Conservation (phyloP, 2,888 invertebrate species). For the Melinaea marsaeus region DNA sequence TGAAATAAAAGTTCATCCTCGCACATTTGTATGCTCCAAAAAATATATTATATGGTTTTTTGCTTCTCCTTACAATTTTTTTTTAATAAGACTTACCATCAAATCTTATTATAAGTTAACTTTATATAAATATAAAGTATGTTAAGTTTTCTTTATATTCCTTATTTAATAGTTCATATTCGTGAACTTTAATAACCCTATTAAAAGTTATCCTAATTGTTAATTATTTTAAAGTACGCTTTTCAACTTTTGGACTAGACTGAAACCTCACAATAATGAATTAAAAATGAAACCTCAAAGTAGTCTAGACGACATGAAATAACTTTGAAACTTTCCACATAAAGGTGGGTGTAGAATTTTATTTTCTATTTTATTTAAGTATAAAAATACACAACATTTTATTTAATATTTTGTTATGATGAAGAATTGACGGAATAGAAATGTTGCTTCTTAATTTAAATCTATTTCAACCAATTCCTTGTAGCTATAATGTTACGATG, state of each 20-base stretch:
- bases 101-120: too few species aligned
- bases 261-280: slow-evolving; percentile 1
- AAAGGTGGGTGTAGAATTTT: not conserved
- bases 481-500: not conserved
- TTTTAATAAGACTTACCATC: slow-evolving; percentile 13
- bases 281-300: slow-evolving; percentile 8
- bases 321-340: slow-evolving; percentile 1
- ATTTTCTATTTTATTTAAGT: not conserved
- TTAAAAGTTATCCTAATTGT: too few species aligned
- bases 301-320: slow-evolving; percentile 23
- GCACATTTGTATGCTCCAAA: slow-evolving; percentile 16
- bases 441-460: not conserved
- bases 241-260: not conserved
- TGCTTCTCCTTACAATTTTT: slow-evolving; percentile 20
- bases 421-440: too few species aligned
- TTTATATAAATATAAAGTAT: too few species aligned
- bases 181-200: too few species aligned
- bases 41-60: slow-evolving; percentile 11
- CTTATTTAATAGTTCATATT: too few species aligned
- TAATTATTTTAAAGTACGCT: too few species aligned
- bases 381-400: not conserved
- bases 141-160: too few species aligned
- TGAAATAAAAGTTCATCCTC: slow-evolving; percentile 22
- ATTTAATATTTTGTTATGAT: too few species aligned
- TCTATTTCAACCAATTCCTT: not conserved